Percentiles rank a stretch among this genome's conserved stretches.
phyloP scores from a whole-genome alignment of 2,113 vertebrate species.

The Lampris megalopsis region DNA sequence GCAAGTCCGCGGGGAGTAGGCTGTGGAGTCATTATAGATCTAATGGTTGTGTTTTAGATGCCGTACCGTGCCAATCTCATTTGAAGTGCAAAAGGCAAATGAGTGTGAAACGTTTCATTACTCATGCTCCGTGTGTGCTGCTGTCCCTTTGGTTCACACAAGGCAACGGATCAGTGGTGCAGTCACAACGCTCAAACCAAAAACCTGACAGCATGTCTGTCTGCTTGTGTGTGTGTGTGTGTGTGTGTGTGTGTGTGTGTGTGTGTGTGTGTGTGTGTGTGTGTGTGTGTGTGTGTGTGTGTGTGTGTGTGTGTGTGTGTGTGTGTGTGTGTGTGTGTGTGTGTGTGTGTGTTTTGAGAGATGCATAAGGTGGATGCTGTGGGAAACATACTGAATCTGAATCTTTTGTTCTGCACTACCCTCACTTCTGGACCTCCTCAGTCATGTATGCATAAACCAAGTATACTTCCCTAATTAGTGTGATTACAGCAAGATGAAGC shows the following conservation, averaged over 20 bases:
- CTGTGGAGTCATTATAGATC: slow-evolving; percentile 84
- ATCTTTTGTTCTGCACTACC: slow-evolving; percentile 54
- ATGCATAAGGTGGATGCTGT: slow-evolving; percentile 33
- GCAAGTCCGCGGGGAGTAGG: slow-evolving; percentile 70
- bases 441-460: slow-evolving; percentile 33
- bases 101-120: slow-evolving; percentile 81
- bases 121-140: slow-evolving; percentile 62
- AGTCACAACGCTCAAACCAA: slow-evolving; percentile 66
- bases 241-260: slow-evolving; percentile 4
- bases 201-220: slow-evolving; percentile 29
- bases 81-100: slow-evolving; percentile 80
- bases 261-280: background rate
- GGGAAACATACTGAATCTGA: slow-evolving; percentile 12
- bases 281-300: slow-evolving; percentile 11
- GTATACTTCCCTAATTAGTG: slow-evolving; percentile 71
- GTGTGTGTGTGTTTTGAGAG: slow-evolving; percentile 30
- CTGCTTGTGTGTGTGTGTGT: background rate
- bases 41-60: slow-evolving; percentile 83
- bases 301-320: background rate
- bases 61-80: slow-evolving; percentile 73
- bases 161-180: slow-evolving; percentile 68
- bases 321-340: background rate
- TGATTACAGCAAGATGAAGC: slow-evolving; percentile 73
- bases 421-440: slow-evolving; percentile 39
- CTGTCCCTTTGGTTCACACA: slow-evolving; percentile 42